Conservation (phyloP, 2,888 invertebrate species). For the Pseudococcus jackbeardsleyi region DNA sequence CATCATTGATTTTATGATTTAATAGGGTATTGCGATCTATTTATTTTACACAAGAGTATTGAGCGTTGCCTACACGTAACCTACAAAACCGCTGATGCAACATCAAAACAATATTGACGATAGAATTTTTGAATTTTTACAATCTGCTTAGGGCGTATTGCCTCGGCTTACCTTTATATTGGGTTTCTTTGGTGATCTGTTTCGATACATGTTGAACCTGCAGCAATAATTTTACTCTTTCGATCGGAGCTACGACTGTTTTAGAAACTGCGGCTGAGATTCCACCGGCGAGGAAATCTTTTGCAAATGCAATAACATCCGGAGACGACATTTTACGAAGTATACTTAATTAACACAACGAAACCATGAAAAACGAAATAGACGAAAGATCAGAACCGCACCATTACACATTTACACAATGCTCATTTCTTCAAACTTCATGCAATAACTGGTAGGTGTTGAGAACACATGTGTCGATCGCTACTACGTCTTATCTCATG, state of each 20-base stretch:
- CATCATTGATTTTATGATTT: too few species aligned
- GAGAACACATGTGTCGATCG: too few species aligned
- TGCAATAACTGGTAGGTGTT: too few species aligned
- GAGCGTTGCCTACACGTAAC: too few species aligned
- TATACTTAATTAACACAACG: constrained; percentile 51
- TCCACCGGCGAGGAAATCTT: constrained; percentile 79
- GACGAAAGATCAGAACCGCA: too few species aligned
- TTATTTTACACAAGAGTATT: too few species aligned
- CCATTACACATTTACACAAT: too few species aligned
- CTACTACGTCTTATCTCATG: too few species aligned
- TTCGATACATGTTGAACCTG: constrained; percentile 80
- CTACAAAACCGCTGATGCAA: neutral
- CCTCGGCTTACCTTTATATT: constrained; percentile 76
- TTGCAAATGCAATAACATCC: constrained; percentile 63
- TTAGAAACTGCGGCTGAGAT: constrained; percentile 80
- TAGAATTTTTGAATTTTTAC: neutral
- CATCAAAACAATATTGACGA: neutral
- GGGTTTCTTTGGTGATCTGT: constrained; percentile 76
- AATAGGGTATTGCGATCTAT: too few species aligned
- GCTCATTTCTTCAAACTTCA: too few species aligned
- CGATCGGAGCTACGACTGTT: constrained; percentile 80
- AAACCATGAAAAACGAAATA: too few species aligned
- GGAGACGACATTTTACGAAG: constrained; percentile 55
- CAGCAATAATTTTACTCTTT: constrained; percentile 79
- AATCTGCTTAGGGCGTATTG: constrained; percentile 57